Base-by-base conservation (phyloP, 2,113 vertebrate genomes). In the Gallinago undulata region DNA sequence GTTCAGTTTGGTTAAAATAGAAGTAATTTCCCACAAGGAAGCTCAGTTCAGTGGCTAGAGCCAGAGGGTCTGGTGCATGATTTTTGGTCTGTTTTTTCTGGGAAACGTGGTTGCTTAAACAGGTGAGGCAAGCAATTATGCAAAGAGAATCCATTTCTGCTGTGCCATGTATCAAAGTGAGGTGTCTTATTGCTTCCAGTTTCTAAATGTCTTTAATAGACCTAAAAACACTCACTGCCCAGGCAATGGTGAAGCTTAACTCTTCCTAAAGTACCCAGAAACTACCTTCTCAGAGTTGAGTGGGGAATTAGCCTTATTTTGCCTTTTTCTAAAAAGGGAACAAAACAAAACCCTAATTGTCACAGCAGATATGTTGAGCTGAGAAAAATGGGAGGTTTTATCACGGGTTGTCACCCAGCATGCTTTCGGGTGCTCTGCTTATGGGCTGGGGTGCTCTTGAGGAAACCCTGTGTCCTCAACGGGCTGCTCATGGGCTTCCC, bases 381-480 rank as follows among this genome's bases (percentile, higher is more conserved):
- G 74, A 55, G 51, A 55, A 37, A 24, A 68, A 33, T 48, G 48
- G 48, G 21, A 48, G 48, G 45, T 18, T 85, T 48, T 53, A 3
- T 18, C 39, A 3, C 4, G 4, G 70, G 11, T 13, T 76, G 33
- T 69, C 79, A 41, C 55, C 82, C 57, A 25, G 24, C 16, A 2
- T 35, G 15, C 6, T 50, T 56, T 57, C 2, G 10, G 43, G 35
- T 55, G 80, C 64, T 76, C 55, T 64, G 35, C 51, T 59, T 25
- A 1, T 7, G 16, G 18, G 0, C 0, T 35, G 27, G 50, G 23
- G 15, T 70, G 28, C 59, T 81, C n/a, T 10, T 37, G 56, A 62
- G 75, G 79, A 83, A 47, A 33, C 39, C 5, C 27, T 19, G 4
- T 5, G 2, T 76, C 67, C 47, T 74, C 73, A 64, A 0, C 1